phyloP scores from a whole-genome alignment of 23 tunicate species.

The Ciona savignyi region DNA sequence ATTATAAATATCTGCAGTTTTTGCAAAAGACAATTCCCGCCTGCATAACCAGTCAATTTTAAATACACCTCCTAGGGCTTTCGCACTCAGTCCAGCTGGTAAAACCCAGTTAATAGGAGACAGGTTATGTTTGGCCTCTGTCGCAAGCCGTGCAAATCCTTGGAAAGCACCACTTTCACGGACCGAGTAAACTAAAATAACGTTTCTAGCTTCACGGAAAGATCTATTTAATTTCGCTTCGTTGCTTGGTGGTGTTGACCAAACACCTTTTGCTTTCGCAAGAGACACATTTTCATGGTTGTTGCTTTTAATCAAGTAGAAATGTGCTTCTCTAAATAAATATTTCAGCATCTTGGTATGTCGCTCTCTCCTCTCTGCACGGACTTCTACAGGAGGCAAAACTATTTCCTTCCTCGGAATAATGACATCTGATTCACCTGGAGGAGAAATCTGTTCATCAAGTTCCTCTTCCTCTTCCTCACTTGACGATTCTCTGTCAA shows the following conservation, averaged over 20 bases:
- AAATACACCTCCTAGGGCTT: conserved; percentile 85
- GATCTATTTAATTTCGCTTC: conserved; percentile 65
- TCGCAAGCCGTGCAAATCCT: conserved; percentile 75
- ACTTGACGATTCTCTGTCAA: conserved; percentile 48
- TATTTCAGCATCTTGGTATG: conserved; percentile 82
- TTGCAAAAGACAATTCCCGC: conserved; percentile 64
- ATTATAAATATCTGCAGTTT: conserved; percentile 63
- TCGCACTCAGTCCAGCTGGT: conserved; percentile 73
- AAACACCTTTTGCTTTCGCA: conserved; percentile 80
- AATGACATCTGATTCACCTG: conserved; percentile 65
- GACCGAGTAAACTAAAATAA: conserved; percentile 70
- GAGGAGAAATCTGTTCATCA: conserved; percentile 55
- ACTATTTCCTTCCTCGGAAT: conserved; percentile 71
- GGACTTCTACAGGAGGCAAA: conserved; percentile 67
- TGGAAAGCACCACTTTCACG: conserved; percentile 96
- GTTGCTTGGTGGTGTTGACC: conserved; percentile 94
- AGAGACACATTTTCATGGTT: conserved; percentile 83
- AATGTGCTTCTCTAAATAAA: conserved; percentile 78
- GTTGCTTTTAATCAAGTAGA: conserved; percentile 83
- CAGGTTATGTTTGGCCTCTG: conserved; percentile 51
- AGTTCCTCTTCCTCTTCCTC: conserved; percentile 38
- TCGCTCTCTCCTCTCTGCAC: conserved; percentile 66
- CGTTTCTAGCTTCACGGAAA: conserved; percentile 72
- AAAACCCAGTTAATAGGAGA: conserved; percentile 88
- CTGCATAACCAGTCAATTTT: conserved; percentile 79